These are phyloP conservation scores for Andrena minutula DNA, from an alignment of 2,888 invertebrate genomes.

Conservation along the genomic window DNA sequence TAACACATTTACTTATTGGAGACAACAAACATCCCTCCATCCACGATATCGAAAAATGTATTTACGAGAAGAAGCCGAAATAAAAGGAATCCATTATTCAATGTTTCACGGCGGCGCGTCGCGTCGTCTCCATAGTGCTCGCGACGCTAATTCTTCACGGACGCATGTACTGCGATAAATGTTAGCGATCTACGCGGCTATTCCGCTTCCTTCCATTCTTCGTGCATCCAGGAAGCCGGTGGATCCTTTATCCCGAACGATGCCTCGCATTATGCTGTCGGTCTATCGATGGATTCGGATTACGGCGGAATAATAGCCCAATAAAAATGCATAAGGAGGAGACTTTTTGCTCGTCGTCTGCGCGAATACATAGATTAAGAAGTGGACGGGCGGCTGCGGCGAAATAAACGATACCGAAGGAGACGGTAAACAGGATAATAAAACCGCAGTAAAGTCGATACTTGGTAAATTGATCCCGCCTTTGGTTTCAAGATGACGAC, in stretches of 20 bases:
- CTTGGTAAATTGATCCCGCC: constrained; percentile 68
- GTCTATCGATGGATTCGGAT: constrained; percentile 66
- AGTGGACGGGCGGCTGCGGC: constrained; percentile 25
- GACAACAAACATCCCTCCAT: too few species aligned
- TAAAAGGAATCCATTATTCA: background rate
- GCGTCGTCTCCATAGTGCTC: background rate
- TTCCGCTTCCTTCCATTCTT: background rate
- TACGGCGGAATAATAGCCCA: constrained; percentile 58
- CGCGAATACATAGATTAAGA: constrained; percentile 57
- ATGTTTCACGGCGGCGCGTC: background rate
- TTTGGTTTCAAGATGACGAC: constrained; percentile 69
- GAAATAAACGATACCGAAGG: constrained; percentile 18
- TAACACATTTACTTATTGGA: too few species aligned
- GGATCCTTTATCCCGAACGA: constrained; percentile 20
- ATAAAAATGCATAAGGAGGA: constrained; percentile 65
- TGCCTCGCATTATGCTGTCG: constrained; percentile 29
- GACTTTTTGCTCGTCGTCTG: constrained; percentile 33
- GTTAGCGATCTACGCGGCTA: constrained; percentile 21
- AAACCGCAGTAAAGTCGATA: constrained; percentile 70
- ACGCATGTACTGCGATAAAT: constrained; percentile 5
- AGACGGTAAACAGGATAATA: constrained; percentile 70
- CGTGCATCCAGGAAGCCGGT: constrained; percentile 20
- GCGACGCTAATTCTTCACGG: constrained; percentile 13
- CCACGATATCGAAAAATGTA: too few species aligned
- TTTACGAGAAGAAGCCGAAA: background rate